Evolutionary conservation across 2,888 invertebrate genomes (phyloP), one percentile per base, ranked within the genome.

Genomic region (Drosophila kuntzei): DNA sequence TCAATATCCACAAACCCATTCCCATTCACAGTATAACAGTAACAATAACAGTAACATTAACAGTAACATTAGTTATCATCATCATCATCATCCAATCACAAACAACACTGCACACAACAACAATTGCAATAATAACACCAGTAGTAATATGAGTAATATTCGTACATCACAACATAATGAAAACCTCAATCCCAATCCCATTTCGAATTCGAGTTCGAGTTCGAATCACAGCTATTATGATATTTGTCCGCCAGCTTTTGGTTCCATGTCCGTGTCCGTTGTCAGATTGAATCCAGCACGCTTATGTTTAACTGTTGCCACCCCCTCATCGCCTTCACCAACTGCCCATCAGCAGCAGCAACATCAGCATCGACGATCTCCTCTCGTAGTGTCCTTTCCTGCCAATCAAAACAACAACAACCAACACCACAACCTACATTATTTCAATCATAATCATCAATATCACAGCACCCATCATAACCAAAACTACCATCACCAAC

Each of bases 211-310:
- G n/a, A 51, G 18, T 49, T 41, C 51, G 25, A 60, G 49, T 60
- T 41, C 32, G 41, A 71, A 61, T 67, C 67, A 59, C 75, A 36
- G 66, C 61, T 86, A 76, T 60, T 71, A 67, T 47, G 88, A 85
- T 58, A 70, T 71, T 49, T 82, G 79, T 37, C 71, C 74, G 34
- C 34, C 62, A 16, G 79, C 86, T 37, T 88, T 70, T 65, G 80
- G 83, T 66, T 74, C 88, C 53, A 88, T 88, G 88, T 87, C 82
- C 63, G 82, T 83, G 57, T 83, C 82, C 76, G 82, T 83, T 73
- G 88, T 83, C 44, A 66, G 83, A 71, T 50, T 82, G 32, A 85
- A 87, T 81, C 88, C 82, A 53, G 82, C 88, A 76, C 89, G 82
- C 64, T 82, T 83, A 49, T 83, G 82, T 82, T 62, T 83, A 50